Percentiles rank a stretch among this genome's conserved stretches.
These are phyloP conservation scores for Ciconia stormi DNA, from an alignment of 2,113 vertebrate genomes.

Conservation along the genomic window DNA sequence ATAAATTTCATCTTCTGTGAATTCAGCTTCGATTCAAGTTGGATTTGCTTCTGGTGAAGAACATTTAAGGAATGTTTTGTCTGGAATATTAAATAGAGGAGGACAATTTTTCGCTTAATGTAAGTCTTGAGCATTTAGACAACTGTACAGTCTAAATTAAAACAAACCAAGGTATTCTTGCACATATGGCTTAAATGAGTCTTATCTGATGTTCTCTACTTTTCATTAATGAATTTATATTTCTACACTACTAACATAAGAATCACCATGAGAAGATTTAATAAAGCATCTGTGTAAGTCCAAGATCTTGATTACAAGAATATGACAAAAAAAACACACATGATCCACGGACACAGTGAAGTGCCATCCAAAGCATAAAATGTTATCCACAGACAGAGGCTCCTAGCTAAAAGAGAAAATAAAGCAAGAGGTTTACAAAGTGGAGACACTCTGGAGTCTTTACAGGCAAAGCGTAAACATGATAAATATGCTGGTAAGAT, in stretches of 20 bases:
- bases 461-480: neutral
- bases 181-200: neutral
- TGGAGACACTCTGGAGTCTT: neutral
- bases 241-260: neutral
- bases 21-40: neutral
- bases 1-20: neutral
- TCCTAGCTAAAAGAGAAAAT: neutral
- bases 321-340: neutral
- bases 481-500: neutral
- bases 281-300: neutral
- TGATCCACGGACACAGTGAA: neutral
- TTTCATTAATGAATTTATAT: neutral
- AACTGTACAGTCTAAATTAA: neutral
- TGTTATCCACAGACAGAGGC: neutral
- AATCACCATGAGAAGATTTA: neutral
- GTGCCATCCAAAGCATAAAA: neutral
- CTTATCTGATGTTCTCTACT: neutral
- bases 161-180: neutral
- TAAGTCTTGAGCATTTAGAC: neutral
- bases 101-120: neutral
- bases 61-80: neutral
- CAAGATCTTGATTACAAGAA: neutral
- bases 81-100: neutral
- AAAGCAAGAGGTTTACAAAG: neutral
- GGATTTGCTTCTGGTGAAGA: neutral